phyloP scores from a whole-genome alignment of 2,113 vertebrate genomes.

The Chionis minor region DNA sequence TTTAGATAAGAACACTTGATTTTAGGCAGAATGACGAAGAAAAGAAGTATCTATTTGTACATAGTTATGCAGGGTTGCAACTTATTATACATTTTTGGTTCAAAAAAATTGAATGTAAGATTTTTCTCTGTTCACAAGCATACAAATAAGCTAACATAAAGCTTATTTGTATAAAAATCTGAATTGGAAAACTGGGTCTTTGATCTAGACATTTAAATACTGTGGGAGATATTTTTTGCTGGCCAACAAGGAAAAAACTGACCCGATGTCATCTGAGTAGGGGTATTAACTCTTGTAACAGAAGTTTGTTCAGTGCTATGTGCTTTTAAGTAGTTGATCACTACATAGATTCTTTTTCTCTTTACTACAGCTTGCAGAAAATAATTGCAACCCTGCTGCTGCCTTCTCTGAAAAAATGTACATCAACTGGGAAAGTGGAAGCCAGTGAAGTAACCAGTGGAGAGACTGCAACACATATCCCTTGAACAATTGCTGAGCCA shows the following conservation, averaged over 20 bases:
- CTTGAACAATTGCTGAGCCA: not conserved
- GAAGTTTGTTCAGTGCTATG: not conserved
- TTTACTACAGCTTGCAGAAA: not conserved
- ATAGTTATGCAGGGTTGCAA: not conserved
- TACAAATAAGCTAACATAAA: not conserved
- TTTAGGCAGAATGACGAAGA: not conserved
- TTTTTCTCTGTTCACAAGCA: not conserved
- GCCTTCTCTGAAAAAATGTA: not conserved
- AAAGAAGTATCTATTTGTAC: not conserved
- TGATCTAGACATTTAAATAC: not conserved
- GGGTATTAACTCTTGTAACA: not conserved
- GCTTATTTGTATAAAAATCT: not conserved
- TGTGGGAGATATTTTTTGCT: not conserved
- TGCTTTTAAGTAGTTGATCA: not conserved
- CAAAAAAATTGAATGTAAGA: not conserved
- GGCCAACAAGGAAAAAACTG: not conserved
- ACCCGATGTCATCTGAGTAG: not conserved
- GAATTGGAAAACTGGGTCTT: not conserved
- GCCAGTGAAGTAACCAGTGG: not conserved
- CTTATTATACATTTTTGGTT: accelerated
- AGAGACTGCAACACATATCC: not conserved
- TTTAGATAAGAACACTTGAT: not conserved
- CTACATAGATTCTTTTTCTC: not conserved
- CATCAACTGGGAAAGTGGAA: not conserved
- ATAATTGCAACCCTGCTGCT: not conserved